phyloP scores from a whole-genome alignment of 2,888 invertebrate genomes.

The Monoplex corrugatus region DNA sequence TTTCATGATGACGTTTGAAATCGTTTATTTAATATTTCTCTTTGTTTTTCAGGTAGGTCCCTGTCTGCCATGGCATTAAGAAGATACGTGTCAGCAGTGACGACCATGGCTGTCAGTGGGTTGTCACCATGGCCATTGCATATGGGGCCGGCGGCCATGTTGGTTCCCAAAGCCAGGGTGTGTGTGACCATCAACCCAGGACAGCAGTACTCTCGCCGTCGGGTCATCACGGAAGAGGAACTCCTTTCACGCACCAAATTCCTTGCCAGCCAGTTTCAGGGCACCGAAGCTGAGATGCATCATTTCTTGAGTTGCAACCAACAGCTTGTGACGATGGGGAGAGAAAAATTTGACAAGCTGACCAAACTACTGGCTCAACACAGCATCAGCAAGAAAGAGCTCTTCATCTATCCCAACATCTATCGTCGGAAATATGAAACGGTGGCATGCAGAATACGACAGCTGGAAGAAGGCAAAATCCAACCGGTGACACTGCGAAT shows the following conservation, averaged over 20 bases:
- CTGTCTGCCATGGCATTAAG: conserved; percentile 6
- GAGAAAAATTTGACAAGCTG: conserved; percentile 29
- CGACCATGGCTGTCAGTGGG: background rate
- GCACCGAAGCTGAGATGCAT: conserved; percentile 39
- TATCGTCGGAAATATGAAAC: conserved; percentile 42
- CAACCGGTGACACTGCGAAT: conserved; percentile 27
- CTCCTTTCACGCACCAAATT: background rate
- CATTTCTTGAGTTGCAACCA: conserved; percentile 15
- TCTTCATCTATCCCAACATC: conserved; percentile 42
- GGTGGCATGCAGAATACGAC: conserved; percentile 8
- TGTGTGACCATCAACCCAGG: background rate
- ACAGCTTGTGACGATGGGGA: conserved; percentile 42
- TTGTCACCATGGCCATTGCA: conserved; percentile 7
- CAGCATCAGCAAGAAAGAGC: conserved; percentile 42
- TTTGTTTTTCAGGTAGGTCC: background rate
- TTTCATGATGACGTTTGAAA: background rate
- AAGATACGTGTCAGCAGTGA: background rate
- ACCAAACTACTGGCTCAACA: conserved; percentile 30
- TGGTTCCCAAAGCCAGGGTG: background rate
- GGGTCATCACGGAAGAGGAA: conserved; percentile 22
- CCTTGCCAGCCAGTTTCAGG: conserved; percentile 9
- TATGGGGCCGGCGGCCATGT: background rate
- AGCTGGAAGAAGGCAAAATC: conserved; percentile 38
- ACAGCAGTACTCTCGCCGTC: background rate
- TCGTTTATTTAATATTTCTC: background rate